Percentiles rank a stretch among this genome's conserved stretches.
phyloP scores from a whole-genome alignment of 1,140 invertebrate species.

The Drosophila ercepeae region DNA sequence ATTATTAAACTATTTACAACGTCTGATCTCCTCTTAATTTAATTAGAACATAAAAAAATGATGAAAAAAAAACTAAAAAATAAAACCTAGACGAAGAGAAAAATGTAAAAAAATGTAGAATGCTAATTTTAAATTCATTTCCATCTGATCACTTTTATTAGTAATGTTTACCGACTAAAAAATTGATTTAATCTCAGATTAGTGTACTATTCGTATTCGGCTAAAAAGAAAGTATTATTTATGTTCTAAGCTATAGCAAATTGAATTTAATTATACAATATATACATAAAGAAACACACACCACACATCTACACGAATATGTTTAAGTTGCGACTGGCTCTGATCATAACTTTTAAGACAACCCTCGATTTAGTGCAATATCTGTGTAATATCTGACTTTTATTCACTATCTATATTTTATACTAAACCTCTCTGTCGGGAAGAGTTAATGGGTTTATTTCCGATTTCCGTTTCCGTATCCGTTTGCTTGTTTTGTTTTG shows the following conservation, averaged over 20 bases:
- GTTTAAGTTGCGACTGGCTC: slow-evolving; percentile 5
- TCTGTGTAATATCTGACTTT: slow-evolving; percentile 30
- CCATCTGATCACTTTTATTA: slow-evolving; percentile 43
- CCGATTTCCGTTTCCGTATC: slow-evolving; percentile 11
- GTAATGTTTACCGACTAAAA: slow-evolving; percentile 6
- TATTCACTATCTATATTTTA: slow-evolving; percentile 9
- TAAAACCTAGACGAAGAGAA: slow-evolving; percentile 15
- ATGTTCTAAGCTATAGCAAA: slow-evolving; percentile 73
- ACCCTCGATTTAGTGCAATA: slow-evolving; percentile 56
- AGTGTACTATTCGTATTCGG: slow-evolving; percentile 36
- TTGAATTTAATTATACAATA: slow-evolving; percentile 54
- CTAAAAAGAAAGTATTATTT: slow-evolving; percentile 72
- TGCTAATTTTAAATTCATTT: slow-evolving; percentile 58
- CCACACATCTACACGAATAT: slow-evolving; percentile 36
- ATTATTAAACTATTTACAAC: slow-evolving; percentile 65
- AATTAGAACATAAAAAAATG: slow-evolving; percentile 43
- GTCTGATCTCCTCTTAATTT: slow-evolving; percentile 79
- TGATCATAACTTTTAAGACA: slow-evolving; percentile 33
- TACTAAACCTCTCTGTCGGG: slow-evolving; percentile 14
- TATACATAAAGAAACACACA: slow-evolving; percentile 11
- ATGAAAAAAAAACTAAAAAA: not conserved
- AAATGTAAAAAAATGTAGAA: slow-evolving; percentile 58
- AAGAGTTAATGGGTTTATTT: slow-evolving; percentile 15
- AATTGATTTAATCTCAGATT: slow-evolving; percentile 35
- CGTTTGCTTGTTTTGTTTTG: slow-evolving; percentile 56